phyloP scores from a whole-genome alignment of 2,113 vertebrate species.

The Macroglossus sobrinus region DNA sequence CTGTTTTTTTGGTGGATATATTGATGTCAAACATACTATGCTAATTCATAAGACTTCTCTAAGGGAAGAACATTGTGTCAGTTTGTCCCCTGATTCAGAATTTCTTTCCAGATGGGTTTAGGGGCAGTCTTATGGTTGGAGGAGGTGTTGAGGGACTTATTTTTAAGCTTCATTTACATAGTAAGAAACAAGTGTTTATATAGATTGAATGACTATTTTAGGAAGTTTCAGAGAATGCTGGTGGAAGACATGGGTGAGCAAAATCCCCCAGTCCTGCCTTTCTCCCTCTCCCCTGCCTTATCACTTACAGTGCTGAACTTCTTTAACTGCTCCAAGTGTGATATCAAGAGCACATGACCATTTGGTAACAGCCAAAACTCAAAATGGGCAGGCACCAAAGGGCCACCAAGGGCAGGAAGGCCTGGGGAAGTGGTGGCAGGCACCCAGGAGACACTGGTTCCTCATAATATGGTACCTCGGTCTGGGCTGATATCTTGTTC shows the following conservation, averaged over 20 bases:
- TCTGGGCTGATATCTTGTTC: not conserved
- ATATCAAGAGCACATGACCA: not conserved
- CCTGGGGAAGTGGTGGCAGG: not conserved
- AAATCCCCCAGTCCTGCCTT: not conserved
- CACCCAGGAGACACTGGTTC: not conserved
- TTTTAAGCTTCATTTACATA: not conserved
- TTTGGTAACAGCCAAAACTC: not conserved
- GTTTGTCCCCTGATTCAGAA: not conserved
- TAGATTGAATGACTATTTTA: not conserved
- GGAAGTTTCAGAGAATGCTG: not conserved
- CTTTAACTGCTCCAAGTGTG: not conserved
- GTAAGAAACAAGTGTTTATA: not conserved
- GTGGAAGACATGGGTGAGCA: not conserved
- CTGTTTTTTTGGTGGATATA: not conserved
- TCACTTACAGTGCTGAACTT: too few relatives aligned
- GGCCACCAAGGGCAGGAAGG: not conserved
- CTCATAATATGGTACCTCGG: not conserved
- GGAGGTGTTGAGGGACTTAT: not conserved
- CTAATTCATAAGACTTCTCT: not conserved
- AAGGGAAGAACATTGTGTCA: not conserved
- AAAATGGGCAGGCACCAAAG: too few relatives aligned
- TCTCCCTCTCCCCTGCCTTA: not conserved
- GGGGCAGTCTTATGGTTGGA: not conserved
- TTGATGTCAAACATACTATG: not conserved
- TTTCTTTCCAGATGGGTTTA: not conserved